Evolutionary conservation across 2,797 vertebrate genomes (phyloP), one percentile per base, ranked within the genome.

Genomic region (Semotilus atromaculatus): DNA sequence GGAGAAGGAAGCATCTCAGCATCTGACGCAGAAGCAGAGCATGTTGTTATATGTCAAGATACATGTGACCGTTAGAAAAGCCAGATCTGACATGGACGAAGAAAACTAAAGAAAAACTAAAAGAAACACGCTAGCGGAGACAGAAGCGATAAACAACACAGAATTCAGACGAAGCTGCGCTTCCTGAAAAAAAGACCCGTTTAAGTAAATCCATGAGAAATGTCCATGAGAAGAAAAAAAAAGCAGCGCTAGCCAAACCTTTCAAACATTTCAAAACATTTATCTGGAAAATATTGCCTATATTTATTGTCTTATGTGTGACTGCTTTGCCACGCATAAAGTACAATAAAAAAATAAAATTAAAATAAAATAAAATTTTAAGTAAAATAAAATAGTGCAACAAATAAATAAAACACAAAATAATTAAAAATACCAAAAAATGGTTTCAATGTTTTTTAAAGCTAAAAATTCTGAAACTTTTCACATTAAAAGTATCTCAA

Each of bases 41-140:
- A n/a, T 36, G 14, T 83, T 73, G 73, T 73, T 62, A 64, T 82
- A 73, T 5, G 68, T 82, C 80, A 62, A 51, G 53, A 68, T 45
- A 45, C 43, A 64, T 18, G 81, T 55, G 72, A 38, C 72, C 71
- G 7, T 67, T 51, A 66, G 60, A 75, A 55, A 74, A 55, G 60
- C 31, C 23, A n/a, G n/a, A 60, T 45, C 53, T 48, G 81, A 75
- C 31, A 31, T 31, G 31, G 31, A 31, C 31, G 31, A 31, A 31
- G 31, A 31, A 31, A 31, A 31, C 31, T 31, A 31, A 31, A 31
- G 31, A 31, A 31, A 31, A 31, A 31, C 58, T 64, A 74, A 66
- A 31, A 48, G 21, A 75, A 75, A 53, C 71, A 64, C 19, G 7
- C 29, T 18, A 51, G 66, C 64, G 53, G 45, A 80, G 26, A 80